Evolutionary conservation across 1,140 invertebrate species (phyloP).

Genomic region (Augochlora pura): DNA sequence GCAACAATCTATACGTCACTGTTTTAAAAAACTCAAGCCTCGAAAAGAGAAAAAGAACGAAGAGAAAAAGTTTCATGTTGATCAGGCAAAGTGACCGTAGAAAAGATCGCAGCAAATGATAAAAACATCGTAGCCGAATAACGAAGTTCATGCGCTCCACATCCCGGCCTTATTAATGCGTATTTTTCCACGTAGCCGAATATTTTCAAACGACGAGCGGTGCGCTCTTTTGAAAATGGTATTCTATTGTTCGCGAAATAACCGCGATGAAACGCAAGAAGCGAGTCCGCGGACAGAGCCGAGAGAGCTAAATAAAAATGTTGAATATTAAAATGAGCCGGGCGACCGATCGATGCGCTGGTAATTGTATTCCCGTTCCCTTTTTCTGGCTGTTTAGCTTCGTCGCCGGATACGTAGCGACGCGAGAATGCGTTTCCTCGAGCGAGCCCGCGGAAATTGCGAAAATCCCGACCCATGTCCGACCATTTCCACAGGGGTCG

Average conservation of each 20-base stretch:
- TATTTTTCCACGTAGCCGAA: too few species aligned
- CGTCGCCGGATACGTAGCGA: background rate
- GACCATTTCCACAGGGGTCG: constrained; percentile 4
- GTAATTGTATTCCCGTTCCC: background rate
- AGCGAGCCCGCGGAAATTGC: background rate
- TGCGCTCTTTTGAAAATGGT: too few species aligned
- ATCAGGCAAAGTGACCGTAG: too few species aligned
- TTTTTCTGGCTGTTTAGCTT: background rate
- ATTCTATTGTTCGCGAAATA: background rate
- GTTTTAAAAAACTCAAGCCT: too few species aligned
- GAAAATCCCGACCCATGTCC: background rate
- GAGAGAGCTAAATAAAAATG: background rate
- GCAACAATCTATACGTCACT: too few species aligned
- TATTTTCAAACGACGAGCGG: too few species aligned
- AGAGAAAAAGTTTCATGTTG: too few species aligned
- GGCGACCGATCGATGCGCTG: background rate
- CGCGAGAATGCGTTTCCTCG: background rate
- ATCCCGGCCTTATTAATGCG: too few species aligned
- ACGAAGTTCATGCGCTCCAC: too few species aligned
- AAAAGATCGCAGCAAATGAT: too few species aligned
- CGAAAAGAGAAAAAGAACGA: too few species aligned
- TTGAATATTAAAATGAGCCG: background rate
- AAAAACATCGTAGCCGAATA: too few species aligned
- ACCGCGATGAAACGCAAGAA: background rate
- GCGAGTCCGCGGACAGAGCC: background rate